Evolutionary conservation across 2,888 invertebrate species (phyloP), one percentile per base, ranked within the genome.

Genomic region (Nymphalis urticae): DNA sequence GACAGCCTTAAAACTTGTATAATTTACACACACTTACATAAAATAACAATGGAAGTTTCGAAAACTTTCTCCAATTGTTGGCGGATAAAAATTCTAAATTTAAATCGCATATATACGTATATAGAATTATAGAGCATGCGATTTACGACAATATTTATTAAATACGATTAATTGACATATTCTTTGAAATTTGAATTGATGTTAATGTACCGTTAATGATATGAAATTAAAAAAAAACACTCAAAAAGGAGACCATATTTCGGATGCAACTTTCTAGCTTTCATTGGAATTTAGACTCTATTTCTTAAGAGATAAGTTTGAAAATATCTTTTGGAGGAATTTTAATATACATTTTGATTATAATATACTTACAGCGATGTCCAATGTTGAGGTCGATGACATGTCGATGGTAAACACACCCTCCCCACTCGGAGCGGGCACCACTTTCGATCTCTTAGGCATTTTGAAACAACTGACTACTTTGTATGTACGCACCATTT

Each of bases 401-500:
- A 78, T 72, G 58, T 77, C 89, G 48, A 91, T 89, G 58, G 90
- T 90, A 71, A 81, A 92, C 60, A 92, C 85, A 16, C 87, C 88
- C 48, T 87, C 87, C 2, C 80, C 82, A 73, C 80, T 82, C 1
- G 80, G 74, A 0, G 84, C 80, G 2, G 92, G 92, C 0, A 86
- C 85, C 72, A 92, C 90, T 81, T 90, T 92, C 10, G 81, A 70
- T 62, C 90, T 80, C 64, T 81, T 87, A 9, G 89, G 85, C 83
- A 90, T 82, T 75, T 77, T 85, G 54, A 90, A 90, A 77, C 90
- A 90, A 72, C 83, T 77, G 32, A 86, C 82, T 77, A 90, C 82
- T 81, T 84, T 85, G 51, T 84, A 84, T n/a, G 83, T 85, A 42
- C 88, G 85, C 82, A 92, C 90, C 90, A 91, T 90, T 70, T 76